These are phyloP conservation scores for Zootoca vivipara DNA, from an alignment of 2,113 vertebrate species.

Conservation along the genomic window DNA sequence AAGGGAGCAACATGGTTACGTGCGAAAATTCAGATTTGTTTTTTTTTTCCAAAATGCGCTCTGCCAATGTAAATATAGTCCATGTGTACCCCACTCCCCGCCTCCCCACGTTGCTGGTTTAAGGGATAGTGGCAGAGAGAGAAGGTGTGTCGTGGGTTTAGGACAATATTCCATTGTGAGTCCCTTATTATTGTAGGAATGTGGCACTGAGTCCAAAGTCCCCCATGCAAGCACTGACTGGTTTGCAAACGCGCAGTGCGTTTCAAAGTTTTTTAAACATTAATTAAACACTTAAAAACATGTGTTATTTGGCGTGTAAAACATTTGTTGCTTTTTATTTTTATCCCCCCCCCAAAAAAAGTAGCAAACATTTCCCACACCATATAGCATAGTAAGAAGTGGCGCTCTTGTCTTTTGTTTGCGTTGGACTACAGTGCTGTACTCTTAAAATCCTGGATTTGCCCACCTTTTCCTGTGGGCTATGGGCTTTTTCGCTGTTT, in stretches of 20 bases:
- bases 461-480: not conserved
- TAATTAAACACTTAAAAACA: no score
- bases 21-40: not conserved
- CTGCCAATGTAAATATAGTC: not conserved
- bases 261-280: not conserved
- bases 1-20: not conserved
- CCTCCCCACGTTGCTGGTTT: no score
- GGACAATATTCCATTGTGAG: no score
- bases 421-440: no score
- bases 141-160: no score
- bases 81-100: no score
- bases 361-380: not conserved
- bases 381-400: not conserved
- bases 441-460: not conserved
- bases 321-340: no score
- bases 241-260: not conserved
- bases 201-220: no score
- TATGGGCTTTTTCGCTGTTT: no score
- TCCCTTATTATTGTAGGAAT: no score
- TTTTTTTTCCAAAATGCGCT: not conserved
- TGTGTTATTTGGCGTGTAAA: no score
- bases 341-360: not conserved
- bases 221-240: not conserved
- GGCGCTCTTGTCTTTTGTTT: not conserved
- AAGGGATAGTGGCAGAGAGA: no score